Evolutionary conservation across 1,140 invertebrate genomes (phyloP), one percentile per base, ranked within the genome.

Genomic region (Philotrypesis tridentata): DNA sequence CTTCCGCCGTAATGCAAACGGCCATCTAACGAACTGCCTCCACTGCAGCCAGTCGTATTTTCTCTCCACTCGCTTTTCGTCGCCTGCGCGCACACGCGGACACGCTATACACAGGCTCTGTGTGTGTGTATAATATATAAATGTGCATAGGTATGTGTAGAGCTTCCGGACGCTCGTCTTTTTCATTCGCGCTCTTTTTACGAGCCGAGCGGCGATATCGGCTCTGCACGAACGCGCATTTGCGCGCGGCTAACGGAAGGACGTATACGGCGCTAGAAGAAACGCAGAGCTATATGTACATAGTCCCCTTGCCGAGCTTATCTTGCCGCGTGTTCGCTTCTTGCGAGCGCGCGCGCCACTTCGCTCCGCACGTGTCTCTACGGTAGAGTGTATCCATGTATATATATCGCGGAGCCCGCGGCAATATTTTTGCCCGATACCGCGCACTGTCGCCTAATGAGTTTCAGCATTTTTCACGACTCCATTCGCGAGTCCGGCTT

Each of bases 111-210:
- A 37, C 9, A 37, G 3, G 33, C 9, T 43, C 40, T 43, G 40
- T 43, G 2, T 43, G 11, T 14, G 14, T 48, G 12, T 17, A 48
- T 48, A 48, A 37, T 37, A 37, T 9, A 37, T 48, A 48, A 2
- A 5, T 17, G 12, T 48, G 17, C 43, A 21, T 17, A 48, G 40
- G 40, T 55, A 55, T 55, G 21, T 55, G n/a, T 55, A 25, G 25
- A 65, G 61, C 61, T 65, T 65, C 61, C 61, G 61, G 61, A 65
- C 78, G 70, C 78, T 80, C 78, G 78, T 63, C 70, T 80, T 80
- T 72, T 63, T 73, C 55, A 63, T 33, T 65, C 31, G 31, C 60
- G 55, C 55, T 80, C 4, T 80, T 72, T 80, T 65, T 80, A 80
- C 60, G 31, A 80, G 68, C 31, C 67, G 23, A n/a, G n/a, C n/a